Conservation (phyloP, 1,140 invertebrate genomes). For the Samia ricini region DNA sequence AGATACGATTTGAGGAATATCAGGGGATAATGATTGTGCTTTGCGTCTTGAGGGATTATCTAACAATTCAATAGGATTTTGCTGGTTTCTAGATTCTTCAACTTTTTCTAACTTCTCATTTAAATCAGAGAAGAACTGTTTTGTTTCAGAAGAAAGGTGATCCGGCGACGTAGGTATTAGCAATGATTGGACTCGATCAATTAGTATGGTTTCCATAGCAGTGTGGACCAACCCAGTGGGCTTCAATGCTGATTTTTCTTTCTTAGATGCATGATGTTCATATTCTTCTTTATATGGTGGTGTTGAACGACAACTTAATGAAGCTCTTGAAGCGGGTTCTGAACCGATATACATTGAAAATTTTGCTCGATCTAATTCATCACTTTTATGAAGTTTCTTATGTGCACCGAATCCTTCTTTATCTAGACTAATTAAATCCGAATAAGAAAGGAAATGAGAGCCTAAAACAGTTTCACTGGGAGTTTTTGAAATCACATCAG, state of each 20-base stretch:
- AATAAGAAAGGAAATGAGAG: slow-evolving; percentile 65
- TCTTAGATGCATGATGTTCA: slow-evolving; percentile 34
- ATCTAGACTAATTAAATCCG: slow-evolving; percentile 60
- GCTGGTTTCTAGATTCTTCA: slow-evolving; percentile 39
- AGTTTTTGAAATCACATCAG: slow-evolving; percentile 53
- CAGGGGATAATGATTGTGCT: slow-evolving; percentile 26
- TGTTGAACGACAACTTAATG: slow-evolving; percentile 55
- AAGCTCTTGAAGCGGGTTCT: slow-evolving; percentile 61
- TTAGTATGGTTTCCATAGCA: slow-evolving; percentile 76
- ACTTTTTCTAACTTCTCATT: slow-evolving; percentile 60
- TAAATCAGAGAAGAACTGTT: slow-evolving; percentile 62
- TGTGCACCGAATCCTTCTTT: slow-evolving; percentile 41
- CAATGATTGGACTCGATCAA: slow-evolving; percentile 69
- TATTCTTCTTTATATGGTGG: slow-evolving; percentile 43
- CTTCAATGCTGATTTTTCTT: slow-evolving; percentile 41
- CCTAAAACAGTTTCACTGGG: slow-evolving; percentile 67
- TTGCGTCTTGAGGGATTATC: neutral
- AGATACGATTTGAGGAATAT: slow-evolving; percentile 5
- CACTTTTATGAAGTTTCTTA: slow-evolving; percentile 54
- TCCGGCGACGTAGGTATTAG: slow-evolving; percentile 60
- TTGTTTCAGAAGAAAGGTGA: slow-evolving; percentile 27
- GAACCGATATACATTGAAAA: slow-evolving; percentile 71
- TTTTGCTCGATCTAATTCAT: slow-evolving; percentile 49
- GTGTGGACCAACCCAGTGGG: slow-evolving; percentile 64
- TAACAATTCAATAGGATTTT: slow-evolving; percentile 3